Conservation (phyloP, 2,113 vertebrate species). For the Struthidea cinerea region DNA sequence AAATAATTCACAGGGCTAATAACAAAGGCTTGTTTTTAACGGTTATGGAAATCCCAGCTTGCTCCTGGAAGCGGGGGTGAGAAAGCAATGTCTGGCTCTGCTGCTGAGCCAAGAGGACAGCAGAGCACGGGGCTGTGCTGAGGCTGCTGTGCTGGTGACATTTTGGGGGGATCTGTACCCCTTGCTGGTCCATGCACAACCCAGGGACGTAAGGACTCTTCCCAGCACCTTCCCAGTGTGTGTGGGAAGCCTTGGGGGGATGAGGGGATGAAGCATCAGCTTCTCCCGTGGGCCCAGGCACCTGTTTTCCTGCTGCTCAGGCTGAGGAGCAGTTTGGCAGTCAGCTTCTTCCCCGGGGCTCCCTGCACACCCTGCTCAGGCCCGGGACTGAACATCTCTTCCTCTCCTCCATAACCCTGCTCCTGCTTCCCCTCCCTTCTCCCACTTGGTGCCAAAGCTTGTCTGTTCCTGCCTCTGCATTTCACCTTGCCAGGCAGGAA, state of each 20-base stretch:
- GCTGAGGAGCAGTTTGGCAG: neutral
- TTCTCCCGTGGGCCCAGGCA: neutral
- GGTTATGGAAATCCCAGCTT: neutral
- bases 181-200: neutral
- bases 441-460: neutral
- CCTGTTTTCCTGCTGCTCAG: neutral
- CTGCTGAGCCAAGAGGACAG: neutral
- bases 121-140: neutral
- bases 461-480: neutral
- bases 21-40: constrained; percentile 25
- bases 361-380: neutral
- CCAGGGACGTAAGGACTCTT: accelerated
- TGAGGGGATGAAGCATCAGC: neutral
- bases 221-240: neutral
- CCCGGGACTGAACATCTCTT: neutral
- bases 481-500: neutral
- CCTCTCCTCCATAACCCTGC: neutral
- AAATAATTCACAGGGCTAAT: constrained; percentile 41
- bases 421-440: neutral
- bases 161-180: neutral
- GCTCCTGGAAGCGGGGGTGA: neutral
- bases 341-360: neutral
- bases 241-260: neutral
- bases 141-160: neutral
- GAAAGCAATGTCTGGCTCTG: neutral